Percentiles rank a stretch among this genome's conserved stretches.
Conservation (phyloP, 1,140 invertebrate genomes). For the Brachionus calyciflorus region DNA sequence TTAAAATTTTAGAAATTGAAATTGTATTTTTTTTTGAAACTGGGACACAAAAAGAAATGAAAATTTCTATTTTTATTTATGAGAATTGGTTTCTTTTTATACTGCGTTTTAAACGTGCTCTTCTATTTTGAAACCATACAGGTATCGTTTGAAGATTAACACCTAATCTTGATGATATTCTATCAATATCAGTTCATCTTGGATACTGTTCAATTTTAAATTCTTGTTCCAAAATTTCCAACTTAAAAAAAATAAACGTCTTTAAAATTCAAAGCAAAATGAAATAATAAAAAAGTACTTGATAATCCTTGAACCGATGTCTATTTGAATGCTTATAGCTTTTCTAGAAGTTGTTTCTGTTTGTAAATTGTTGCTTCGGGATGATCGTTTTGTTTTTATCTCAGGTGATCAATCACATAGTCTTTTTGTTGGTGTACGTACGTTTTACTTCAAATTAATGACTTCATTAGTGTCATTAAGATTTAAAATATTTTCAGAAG, state of each 20-base stretch:
- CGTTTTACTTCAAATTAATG: too few relatives aligned
- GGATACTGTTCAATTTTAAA: background rate
- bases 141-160: background rate
- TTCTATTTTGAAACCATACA: constrained; percentile 9
- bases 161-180: background rate
- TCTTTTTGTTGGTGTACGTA: too few relatives aligned
- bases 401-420: background rate
- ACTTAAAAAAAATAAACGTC: background rate
- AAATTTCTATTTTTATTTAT: background rate
- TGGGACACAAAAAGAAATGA: background rate
- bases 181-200: background rate
- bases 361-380: background rate
- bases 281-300: constrained; percentile 1
- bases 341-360: background rate
- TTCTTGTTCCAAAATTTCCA: constrained; percentile 3
- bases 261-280: background rate
- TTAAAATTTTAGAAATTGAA: too few relatives aligned
- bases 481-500: too few relatives aligned
- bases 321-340: background rate
- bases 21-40: too few relatives aligned
- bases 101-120: constrained; percentile 23
- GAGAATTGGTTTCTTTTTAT: background rate
- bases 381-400: background rate
- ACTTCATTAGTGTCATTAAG: too few relatives aligned
- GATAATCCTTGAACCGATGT: background rate